Conservation (phyloP, 2,888 invertebrate genomes). For the Augiades crinisus region DNA sequence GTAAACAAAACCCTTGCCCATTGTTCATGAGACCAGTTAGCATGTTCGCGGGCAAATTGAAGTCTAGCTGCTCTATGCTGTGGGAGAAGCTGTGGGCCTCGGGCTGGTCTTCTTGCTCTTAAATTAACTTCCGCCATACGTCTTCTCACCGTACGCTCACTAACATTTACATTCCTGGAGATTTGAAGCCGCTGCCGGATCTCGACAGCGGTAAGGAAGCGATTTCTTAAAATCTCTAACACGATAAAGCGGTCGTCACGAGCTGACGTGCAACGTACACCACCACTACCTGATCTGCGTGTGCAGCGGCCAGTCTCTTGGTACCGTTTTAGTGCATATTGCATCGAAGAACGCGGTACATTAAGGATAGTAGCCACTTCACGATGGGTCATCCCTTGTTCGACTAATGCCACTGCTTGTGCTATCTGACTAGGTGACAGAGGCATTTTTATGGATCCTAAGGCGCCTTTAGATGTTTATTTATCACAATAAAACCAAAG, state of each 20-base stretch:
- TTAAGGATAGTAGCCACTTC: too few species aligned
- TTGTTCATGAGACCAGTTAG: slow-evolving; percentile 24
- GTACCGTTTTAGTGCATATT: slow-evolving; percentile 1
- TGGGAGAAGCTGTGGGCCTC: too few species aligned
- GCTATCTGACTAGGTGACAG: neutral
- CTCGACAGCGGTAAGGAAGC: slow-evolving; percentile 1
- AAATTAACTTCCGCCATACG: slow-evolving; percentile 29
- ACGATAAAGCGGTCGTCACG: slow-evolving; percentile 18
- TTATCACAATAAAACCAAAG: slow-evolving; percentile 1
- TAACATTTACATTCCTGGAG: too few species aligned
- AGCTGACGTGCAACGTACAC: slow-evolving; percentile 27
- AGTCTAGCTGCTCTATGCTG: too few species aligned
- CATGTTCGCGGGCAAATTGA: slow-evolving; percentile 18
- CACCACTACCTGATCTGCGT: slow-evolving; percentile 23
- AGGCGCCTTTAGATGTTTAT: slow-evolving; percentile 2
- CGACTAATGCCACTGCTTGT: too few species aligned
- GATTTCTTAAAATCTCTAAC: slow-evolving; percentile 19
- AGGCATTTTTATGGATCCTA: neutral
- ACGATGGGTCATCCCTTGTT: too few species aligned
- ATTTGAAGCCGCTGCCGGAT: too few species aligned
- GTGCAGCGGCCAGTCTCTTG: slow-evolving; percentile 23
- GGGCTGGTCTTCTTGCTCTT: slow-evolving; percentile 25
- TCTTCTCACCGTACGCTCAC: slow-evolving; percentile 28
- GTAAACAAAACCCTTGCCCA: too few species aligned
- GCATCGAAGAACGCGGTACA: neutral